phyloP scores from a whole-genome alignment of 2,888 invertebrate species.

The Cyaniris semiargus region DNA sequence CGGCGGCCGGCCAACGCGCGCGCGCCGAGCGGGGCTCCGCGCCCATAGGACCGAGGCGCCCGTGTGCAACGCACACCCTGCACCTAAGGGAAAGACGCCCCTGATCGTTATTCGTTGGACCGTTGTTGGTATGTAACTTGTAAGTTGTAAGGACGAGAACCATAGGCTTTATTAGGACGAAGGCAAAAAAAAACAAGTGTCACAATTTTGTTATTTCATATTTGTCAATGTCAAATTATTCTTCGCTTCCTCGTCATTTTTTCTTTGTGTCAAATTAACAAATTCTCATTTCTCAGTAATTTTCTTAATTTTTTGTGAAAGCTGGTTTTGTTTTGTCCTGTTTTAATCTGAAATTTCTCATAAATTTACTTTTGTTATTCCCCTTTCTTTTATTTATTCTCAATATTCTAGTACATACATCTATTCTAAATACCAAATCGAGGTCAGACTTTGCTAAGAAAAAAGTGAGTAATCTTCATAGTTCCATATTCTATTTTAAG shows the following conservation, averaged over 20 bases:
- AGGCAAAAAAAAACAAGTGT: neutral
- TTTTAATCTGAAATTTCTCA: neutral
- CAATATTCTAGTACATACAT: neutral
- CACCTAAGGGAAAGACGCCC: too few species aligned
- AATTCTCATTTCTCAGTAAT: neutral
- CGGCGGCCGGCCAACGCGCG: too few species aligned
- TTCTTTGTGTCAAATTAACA: neutral
- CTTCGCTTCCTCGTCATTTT: neutral
- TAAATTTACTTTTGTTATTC: neutral
- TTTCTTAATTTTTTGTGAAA: neutral
- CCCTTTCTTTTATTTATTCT: neutral
- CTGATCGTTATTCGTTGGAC: too few species aligned
- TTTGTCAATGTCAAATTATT: neutral
- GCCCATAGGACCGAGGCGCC: too few species aligned
- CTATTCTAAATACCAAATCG: neutral
- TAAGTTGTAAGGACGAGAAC: too few species aligned
- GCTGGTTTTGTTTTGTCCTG: neutral
- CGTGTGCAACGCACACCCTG: too few species aligned
- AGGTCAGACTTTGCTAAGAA: neutral
- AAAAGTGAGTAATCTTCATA: constrained; percentile 32
- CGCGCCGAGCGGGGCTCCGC: too few species aligned
- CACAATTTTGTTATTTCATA: neutral
- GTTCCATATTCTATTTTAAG: constrained; percentile 36
- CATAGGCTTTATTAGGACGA: neutral
- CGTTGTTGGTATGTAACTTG: too few species aligned